Evolutionary conservation across 2,888 invertebrate species (phyloP), one percentile per base, ranked within the genome.

Genomic region (Lapara coniferarum): DNA sequence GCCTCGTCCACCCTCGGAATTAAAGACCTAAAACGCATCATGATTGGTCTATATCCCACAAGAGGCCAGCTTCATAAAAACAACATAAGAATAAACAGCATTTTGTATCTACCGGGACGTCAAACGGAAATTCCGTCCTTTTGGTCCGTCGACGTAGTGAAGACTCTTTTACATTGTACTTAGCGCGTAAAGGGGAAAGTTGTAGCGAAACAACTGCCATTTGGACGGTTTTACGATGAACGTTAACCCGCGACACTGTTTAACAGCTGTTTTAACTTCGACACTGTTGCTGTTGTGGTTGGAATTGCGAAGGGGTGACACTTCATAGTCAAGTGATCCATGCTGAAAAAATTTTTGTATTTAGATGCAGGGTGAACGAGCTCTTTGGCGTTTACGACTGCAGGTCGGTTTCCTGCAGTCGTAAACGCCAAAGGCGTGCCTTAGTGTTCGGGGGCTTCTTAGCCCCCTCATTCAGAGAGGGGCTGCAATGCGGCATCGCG

Each of bases 241-340:
- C 69, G 56, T 70, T 71, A 72, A 72, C 70, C 63, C 56, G 16
- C 37, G 70, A 66, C 66, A 66, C 59, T 25, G 67, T 55, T 68
- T 73, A 68, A 56, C 70, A 71, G 30, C 68, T 70, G 69, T 70
- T 75, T 71, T 71, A 73, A 71, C 69, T 71, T 59, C 66, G 69
- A 56, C 63, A 66, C 14, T 30, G 6, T 8, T 8, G 13, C 13
- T 14, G 66, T 4, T 55, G 66, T 58, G n/a, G 49, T 66, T 46
- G 16, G 16, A 63, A 2, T 13, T 0, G 0, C 5, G 14, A 52
- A 56, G 10, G 19, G 19, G 46, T 49, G 19, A 13, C 49, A 49
- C 63, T 19, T 63, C 63, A 19, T 63, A 19, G 1, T 55, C 3
- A 51, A 51, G 51, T 13, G 10, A 51, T 10, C 51, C 37, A 37